phyloP scores from a whole-genome alignment of 2,888 invertebrate genomes.

The Malthinus seriepunctatus region DNA sequence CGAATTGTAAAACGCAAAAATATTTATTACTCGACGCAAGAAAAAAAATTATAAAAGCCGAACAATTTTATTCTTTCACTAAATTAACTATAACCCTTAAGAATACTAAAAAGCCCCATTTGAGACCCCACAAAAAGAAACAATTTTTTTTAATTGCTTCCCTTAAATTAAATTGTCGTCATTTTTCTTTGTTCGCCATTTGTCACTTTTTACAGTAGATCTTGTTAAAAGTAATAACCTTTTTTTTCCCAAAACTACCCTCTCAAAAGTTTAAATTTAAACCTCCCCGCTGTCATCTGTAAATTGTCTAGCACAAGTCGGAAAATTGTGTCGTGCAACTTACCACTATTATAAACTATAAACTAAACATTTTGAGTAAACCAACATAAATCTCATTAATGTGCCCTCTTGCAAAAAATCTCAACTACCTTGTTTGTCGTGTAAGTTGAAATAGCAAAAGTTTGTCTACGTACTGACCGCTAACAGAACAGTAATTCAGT shows the following conservation, averaged over 20 bases:
- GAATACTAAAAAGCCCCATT: not conserved
- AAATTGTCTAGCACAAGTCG: conserved; percentile 31
- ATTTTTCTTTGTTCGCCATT: not conserved
- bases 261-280: too few relatives aligned
- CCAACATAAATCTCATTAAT: conserved; percentile 30
- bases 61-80: not conserved
- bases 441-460: conserved; percentile 29
- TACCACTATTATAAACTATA: conserved; percentile 27
- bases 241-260: too few relatives aligned
- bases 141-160: conserved; percentile 1
- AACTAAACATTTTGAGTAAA: conserved; percentile 28
- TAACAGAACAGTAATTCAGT: conserved; percentile 11
- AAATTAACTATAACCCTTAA: not conserved
- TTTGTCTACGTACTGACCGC: conserved; percentile 19
- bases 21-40: too few relatives aligned
- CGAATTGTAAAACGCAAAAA: not conserved
- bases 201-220: too few relatives aligned
- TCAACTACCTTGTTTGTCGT: conserved; percentile 25
- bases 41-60: too few relatives aligned
- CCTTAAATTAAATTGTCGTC: conserved; percentile 1
- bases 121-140: conserved; percentile 2
- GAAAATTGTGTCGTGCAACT: conserved; percentile 30
- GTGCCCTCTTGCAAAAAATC: conserved; percentile 25
- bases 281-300: not conserved
- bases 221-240: too few relatives aligned